Conservation (phyloP, 2,797 vertebrate genomes). For the Psittacula echo region DNA sequence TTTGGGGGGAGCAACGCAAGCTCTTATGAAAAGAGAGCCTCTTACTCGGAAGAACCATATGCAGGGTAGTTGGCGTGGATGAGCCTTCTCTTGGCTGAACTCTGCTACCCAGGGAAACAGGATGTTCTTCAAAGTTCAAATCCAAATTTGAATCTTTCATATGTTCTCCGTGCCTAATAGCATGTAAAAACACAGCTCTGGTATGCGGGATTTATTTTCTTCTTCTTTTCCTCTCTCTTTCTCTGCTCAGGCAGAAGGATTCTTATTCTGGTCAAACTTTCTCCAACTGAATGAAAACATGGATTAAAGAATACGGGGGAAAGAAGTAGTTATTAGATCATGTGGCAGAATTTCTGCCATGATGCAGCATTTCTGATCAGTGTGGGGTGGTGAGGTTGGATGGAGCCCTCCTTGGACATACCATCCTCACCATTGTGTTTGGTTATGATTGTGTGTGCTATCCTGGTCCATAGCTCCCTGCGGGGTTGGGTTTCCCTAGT, state of each 20-base stretch:
- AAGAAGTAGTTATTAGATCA: background rate
- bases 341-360: background rate
- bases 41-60: background rate
- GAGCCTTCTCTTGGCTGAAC: background rate
- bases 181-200: background rate
- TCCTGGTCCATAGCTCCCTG: too few species aligned
- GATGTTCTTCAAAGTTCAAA: background rate
- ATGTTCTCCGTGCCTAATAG: background rate
- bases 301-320: fast-evolving
- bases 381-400: background rate
- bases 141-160: background rate
- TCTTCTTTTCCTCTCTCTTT: background rate
- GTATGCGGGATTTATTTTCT: too few species aligned
- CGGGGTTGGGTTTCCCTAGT: background rate
- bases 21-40: background rate
- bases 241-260: background rate
- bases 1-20: fast-evolving
- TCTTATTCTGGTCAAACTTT: background rate
- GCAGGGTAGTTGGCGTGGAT: background rate
- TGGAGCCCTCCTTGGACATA: background rate
- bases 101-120: background rate
- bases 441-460: fast-evolving
- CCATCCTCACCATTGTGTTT: fast-evolving
- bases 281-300: background rate
- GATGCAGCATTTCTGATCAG: background rate